A percentile compares a stretch with the other conserved stretches of the same genome.
These are phyloP conservation scores for Dendrolimus houi DNA, from an alignment of 2,888 invertebrate species.

Conservation along the genomic window DNA sequence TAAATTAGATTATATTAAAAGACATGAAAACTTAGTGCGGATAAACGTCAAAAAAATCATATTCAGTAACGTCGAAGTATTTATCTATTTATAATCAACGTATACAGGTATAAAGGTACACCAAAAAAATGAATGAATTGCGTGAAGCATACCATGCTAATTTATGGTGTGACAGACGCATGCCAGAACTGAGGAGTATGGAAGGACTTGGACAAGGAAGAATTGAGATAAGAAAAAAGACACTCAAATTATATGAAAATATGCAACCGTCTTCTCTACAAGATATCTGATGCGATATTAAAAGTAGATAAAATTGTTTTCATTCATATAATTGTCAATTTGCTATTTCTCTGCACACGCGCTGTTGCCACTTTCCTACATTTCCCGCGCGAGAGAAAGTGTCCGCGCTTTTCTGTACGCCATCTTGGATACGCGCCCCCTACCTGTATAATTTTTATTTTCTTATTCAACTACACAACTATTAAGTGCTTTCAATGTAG, in stretches of 20 bases:
- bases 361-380: slow-evolving; percentile 60
- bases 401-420: slow-evolving; percentile 70
- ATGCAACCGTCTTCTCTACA: neutral
- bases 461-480: slow-evolving; percentile 1
- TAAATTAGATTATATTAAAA: too few relatives aligned
- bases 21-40: too few relatives aligned
- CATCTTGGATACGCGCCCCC: slow-evolving; percentile 48
- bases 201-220: too few relatives aligned
- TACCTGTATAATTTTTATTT: slow-evolving; percentile 12
- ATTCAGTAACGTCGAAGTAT: too few relatives aligned
- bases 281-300: neutral
- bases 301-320: slow-evolving; percentile 30
- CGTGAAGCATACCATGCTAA: too few relatives aligned
- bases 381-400: slow-evolving; percentile 72
- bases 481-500: neutral
- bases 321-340: slow-evolving; percentile 54
- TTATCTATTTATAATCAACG: too few relatives aligned
- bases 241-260: neutral
- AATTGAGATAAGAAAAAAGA: too few relatives aligned
- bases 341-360: slow-evolving; percentile 64
- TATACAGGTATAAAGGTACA: too few relatives aligned
- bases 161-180: too few relatives aligned
- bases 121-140: too few relatives aligned
- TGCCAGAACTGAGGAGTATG: too few relatives aligned
- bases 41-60: too few relatives aligned